These are phyloP conservation scores for Andricus quercusramuli DNA, from an alignment of 2,888 invertebrate species.

Conservation along the genomic window DNA sequence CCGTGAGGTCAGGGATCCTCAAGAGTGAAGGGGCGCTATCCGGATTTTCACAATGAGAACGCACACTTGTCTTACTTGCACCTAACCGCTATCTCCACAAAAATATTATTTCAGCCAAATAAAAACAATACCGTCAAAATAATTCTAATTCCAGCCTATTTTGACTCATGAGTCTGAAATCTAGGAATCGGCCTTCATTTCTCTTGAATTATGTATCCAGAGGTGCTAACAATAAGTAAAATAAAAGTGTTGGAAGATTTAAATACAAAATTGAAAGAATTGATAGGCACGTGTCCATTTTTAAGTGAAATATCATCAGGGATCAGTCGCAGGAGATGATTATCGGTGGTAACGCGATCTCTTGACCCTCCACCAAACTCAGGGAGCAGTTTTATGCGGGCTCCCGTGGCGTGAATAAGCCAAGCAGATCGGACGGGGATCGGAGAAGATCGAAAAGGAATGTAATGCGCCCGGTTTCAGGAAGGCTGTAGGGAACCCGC, in stretches of 20 bases:
- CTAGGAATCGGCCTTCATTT: too few relatives aligned
- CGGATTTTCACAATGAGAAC: conserved; percentile 57
- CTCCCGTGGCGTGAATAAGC: conserved; percentile 68
- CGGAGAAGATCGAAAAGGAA: conserved; percentile 70
- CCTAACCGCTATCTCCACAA: neutral
- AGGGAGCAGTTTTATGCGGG: conserved; percentile 72
- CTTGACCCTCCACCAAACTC: conserved; percentile 70
- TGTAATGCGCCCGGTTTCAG: conserved; percentile 68
- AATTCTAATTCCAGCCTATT: too few relatives aligned
- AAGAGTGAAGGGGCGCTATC: conserved; percentile 49
- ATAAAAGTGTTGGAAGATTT: neutral
- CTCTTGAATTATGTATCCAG: too few relatives aligned
- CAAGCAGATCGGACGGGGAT: conserved; percentile 61
- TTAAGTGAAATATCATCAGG: conserved; percentile 72
- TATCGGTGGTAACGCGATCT: conserved; percentile 71
- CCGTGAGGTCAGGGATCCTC: conserved; percentile 66
- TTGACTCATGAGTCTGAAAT: too few relatives aligned
- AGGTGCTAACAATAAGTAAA: neutral
- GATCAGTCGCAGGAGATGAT: conserved; percentile 69
- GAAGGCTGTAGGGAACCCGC: conserved; percentile 60
- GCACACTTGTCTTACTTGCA: conserved; percentile 53
- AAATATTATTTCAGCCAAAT: neutral
- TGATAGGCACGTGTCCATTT: conserved; percentile 61
- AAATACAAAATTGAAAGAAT: conserved; percentile 19
- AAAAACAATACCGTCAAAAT: too few relatives aligned